Conservation (phyloP, 92 coral and sea anemone genomes). For the Galaxea fascicularis region DNA sequence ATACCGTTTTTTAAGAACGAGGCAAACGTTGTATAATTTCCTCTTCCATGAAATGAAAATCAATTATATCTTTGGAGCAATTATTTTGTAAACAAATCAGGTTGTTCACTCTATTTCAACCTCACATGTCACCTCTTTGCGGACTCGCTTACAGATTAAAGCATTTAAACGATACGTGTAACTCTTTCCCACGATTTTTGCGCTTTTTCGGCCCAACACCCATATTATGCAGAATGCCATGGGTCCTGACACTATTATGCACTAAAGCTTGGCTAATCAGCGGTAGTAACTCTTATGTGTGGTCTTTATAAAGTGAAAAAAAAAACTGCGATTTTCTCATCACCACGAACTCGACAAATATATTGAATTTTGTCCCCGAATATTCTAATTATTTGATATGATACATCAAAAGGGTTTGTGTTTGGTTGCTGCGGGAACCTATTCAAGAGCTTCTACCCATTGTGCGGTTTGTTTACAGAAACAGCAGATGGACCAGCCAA, state of each 20-base stretch:
- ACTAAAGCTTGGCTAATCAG: not conserved
- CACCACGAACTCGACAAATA: conserved; percentile 19
- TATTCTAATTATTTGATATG: conserved; percentile 50
- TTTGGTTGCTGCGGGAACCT: conserved; percentile 45
- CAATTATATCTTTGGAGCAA: not conserved
- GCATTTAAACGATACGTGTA: conserved; percentile 20
- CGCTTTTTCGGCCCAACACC: not conserved
- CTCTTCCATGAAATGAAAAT: not conserved
- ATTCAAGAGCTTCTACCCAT: conserved; percentile 40
- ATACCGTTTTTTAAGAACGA: not conserved
- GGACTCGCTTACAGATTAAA: not conserved
- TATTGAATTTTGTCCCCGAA: conserved; percentile 19
- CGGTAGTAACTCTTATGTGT: not conserved
- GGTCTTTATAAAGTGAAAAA: not conserved
- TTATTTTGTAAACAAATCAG: conserved; percentile 14
- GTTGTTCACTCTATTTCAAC: conserved; percentile 12
- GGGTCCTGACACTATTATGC: not conserved
- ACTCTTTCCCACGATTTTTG: conserved; percentile 1
- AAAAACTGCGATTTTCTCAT: not conserved
- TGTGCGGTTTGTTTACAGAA: conserved; percentile 73
- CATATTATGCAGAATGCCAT: not conserved
- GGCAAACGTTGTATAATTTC: not conserved
- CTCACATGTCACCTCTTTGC: not conserved
- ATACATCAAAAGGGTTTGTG: conserved; percentile 34
- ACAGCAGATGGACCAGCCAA: conserved; percentile 82